Percentiles rank a stretch among this genome's conserved stretches.
Conservation (phyloP, 2,113 vertebrate species). For the Sigmodon hispidus region DNA sequence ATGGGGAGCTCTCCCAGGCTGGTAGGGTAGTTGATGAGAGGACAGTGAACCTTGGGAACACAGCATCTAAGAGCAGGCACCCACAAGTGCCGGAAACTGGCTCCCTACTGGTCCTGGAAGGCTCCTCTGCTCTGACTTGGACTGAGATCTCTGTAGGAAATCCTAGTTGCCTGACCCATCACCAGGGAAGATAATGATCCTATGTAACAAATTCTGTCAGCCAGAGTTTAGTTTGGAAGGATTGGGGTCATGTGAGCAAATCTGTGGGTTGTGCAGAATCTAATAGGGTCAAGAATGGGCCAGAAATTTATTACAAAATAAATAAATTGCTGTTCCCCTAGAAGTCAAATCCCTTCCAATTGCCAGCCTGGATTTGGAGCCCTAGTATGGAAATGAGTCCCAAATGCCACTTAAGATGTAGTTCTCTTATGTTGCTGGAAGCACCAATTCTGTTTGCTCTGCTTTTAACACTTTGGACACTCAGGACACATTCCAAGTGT, state of each 20-base stretch:
- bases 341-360: constrained; percentile 4
- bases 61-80: rapidly evolving
- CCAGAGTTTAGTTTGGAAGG: not conserved
- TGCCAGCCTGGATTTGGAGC: not conserved
- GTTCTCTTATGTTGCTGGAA: not conserved
- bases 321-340: not conserved
- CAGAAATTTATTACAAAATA: not conserved
- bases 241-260: not conserved
- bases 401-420: not conserved
- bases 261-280: not conserved
- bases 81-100: not conserved
- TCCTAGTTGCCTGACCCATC: not conserved
- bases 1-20: not conserved
- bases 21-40: not conserved
- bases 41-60: not conserved
- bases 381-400: not conserved
- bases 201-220: not conserved
- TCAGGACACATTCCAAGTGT: constrained; percentile 47
- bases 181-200: not conserved
- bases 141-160: not conserved
- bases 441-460: constrained; percentile 64
- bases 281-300: not conserved
- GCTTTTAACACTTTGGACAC: constrained; percentile 64
- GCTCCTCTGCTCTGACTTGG: not conserved
- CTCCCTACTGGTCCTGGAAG: not conserved